Base-by-base conservation (phyloP, 2,888 invertebrate genomes). In the Epistrophe grossulariae region DNA sequence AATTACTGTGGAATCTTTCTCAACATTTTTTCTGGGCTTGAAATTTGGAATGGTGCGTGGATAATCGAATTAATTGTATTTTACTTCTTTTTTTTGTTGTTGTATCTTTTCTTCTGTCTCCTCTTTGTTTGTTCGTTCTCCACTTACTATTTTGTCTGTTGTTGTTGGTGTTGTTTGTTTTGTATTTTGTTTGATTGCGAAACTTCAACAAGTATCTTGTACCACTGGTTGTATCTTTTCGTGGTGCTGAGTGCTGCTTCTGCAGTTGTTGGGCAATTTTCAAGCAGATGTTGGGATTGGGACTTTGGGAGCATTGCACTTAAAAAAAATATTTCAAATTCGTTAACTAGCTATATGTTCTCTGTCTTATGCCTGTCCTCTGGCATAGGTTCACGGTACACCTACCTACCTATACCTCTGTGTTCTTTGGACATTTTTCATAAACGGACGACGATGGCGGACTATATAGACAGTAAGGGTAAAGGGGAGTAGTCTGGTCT, bases 51-150 rank as follows among this genome's bases (percentile, higher is more conserved):
- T 74, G 85, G 85, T 85, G 85, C 85, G 85, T 85, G 85, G 82
- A 85, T 85, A 78, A 85, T 85, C 82, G 70, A 85, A 82, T 85
- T 82, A 85, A 81, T 85, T 57, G 52, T 31, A 59, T 43, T 80
- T 70, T 70, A 19, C 38, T 66, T 28, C 48, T 31, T 5, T 66
- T 72, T 40, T 57, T 66, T 64, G 11, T 28, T 15, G 38, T 73
- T 38, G 55, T 64, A 50, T 64, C 38, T 52, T 57, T 57, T 68
- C 13, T 55, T n/a, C 4, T 31, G 64, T 59, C n/a, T 57, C 62
- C 45, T 35, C 38, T 62, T 24, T 59, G 50, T 79, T 43, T 45
- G 11, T 17, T 59, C 31, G 57, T 72, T 73, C 19, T 31, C 13
- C 13, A 52, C 43, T 62, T 40, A 40, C 13, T 68, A 43, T 66